Conservation (phyloP, 2,113 vertebrate species). For the Cariama cristata region DNA sequence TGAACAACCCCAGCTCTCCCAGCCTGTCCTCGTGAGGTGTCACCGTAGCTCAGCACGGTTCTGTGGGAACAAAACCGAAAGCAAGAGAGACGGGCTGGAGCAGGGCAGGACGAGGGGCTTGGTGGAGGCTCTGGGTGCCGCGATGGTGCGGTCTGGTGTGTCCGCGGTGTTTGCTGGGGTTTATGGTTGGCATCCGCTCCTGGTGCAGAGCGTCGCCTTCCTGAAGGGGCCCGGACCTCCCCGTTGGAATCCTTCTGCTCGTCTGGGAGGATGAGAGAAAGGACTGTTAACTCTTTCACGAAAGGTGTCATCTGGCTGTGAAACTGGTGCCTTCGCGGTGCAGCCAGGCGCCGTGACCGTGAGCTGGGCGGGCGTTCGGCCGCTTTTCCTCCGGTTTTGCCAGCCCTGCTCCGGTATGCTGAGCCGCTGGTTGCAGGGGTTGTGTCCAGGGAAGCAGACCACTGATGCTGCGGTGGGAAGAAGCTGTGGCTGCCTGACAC, state of each 20-base stretch:
- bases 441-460: background rate
- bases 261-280: background rate
- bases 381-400: background rate
- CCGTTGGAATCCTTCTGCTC: background rate
- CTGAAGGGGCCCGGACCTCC: background rate
- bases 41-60: fast-evolving
- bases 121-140: background rate
- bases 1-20: background rate
- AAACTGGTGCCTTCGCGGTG: fast-evolving
- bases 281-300: too few relatives aligned
- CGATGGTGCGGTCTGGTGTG: fast-evolving
- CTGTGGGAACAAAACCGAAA: background rate
- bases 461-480: background rate
- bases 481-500: background rate
- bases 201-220: background rate
- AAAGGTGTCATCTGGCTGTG: background rate
- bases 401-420: background rate
- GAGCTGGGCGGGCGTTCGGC: fast-evolving
- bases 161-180: fast-evolving
- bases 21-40: background rate
- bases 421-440: background rate
- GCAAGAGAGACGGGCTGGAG: background rate
- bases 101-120: fast-evolving
- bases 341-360: fast-evolving
- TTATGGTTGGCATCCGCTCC: background rate